These are phyloP conservation scores for Merluccius polli DNA, from an alignment of 2,797 vertebrate species.

Conservation along the genomic window DNA sequence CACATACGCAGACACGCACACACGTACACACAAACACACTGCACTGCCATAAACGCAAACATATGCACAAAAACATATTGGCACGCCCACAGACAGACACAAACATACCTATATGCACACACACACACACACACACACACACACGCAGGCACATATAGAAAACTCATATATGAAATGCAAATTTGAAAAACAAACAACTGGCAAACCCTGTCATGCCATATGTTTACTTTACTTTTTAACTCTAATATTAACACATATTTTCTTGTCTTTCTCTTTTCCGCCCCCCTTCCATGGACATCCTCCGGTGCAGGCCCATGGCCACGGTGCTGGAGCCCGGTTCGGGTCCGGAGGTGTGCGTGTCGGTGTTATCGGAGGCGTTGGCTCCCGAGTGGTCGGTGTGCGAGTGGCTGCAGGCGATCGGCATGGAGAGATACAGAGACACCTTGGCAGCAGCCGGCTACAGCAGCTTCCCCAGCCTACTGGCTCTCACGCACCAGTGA, in stretches of 20 bases:
- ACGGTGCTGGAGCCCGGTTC: constrained; percentile 86
- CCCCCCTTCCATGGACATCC: constrained; percentile 8
- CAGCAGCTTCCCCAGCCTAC: constrained; percentile 88
- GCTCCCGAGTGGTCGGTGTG: constrained; percentile 84
- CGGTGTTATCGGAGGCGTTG: constrained; percentile 86
- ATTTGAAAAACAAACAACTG: too few relatives aligned
- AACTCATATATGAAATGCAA: too few relatives aligned
- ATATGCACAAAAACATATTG: background rate
- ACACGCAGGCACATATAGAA: background rate
- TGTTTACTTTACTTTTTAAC: too few relatives aligned
- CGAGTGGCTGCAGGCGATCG: constrained; percentile 93
- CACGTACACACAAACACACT: background rate
- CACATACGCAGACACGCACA: background rate
- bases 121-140: background rate
- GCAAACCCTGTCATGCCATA: too few relatives aligned
- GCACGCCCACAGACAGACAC: background rate
- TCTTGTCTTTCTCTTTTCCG: background rate
- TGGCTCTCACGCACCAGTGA: constrained; percentile 98
- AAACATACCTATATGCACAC: background rate
- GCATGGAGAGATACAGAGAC: constrained; percentile 96
- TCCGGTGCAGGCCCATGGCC: constrained; percentile 77
- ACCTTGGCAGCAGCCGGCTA: constrained; percentile 95
- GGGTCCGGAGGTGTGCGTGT: constrained; percentile 88
- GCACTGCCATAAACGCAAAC: background rate
- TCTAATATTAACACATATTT: background rate